Base-by-base conservation (phyloP, 2,888 invertebrate genomes). In the Nomada ruficornis region DNA sequence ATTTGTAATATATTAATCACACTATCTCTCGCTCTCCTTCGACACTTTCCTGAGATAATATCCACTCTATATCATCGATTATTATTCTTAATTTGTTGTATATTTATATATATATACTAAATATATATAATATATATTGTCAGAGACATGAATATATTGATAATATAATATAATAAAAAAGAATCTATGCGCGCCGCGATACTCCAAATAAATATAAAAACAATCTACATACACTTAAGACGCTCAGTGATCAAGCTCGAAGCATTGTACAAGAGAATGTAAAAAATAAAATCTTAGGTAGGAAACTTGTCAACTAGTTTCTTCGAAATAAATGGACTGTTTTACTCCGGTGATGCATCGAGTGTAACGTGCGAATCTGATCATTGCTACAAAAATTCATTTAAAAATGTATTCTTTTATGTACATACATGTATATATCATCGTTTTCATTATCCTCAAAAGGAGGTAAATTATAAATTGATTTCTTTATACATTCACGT, bases 11-110 rank as follows among this genome's bases (percentile, higher is more conserved):
- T 82, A 80, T 84, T 82, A 82, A 75, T 78, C 72, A 77, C 75
- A 62, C 79, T 88, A 74, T 76, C 60, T 80, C 60, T 86, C 76
- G 55, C 69, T 77, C 69, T 65, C 68, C 73, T 36, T 76, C 63
- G 44, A 79, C 69, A 77, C 71, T 50, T 86, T 84, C 89, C 87
- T 88, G 89, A 87, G 89, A 82, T 80, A 85, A 87, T 81, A 84
- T 87, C 80, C 80, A 74, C 82, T 85, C 60, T 83, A 79, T 82
- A 77, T 47, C 64, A 75, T 70, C 20, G 59, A 74, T 70, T 74
- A 55, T 52, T 60, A 7, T 73, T 73, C 64, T 7, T 36, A 36
- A 10, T 55, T 62, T 62, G 15, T 64, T 65, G 18, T 55, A 74
- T 50, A 78, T 75, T 62, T 55, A 57, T 69, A 60, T 62, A 70